Evolutionary conservation across 2,113 vertebrate genomes (phyloP), one percentile per base, ranked within the genome.

Genomic region (Pomatostomus ruficeps): DNA sequence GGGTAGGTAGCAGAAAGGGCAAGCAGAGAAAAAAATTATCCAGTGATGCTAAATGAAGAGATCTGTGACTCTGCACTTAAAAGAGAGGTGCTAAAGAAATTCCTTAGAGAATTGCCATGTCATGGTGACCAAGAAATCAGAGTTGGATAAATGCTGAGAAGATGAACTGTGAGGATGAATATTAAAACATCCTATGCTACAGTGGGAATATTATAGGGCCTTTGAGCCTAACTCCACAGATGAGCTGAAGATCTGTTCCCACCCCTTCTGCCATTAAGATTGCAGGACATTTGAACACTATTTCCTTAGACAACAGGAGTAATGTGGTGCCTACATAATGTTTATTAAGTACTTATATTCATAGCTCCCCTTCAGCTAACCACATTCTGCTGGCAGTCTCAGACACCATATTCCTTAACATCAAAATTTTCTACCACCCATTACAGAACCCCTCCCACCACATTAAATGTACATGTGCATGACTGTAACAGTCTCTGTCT

Each of bases 1-100:
- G 63, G 45, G 79, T 90, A 90, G 75, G 40, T 78, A 93, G 63
- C 68, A 90, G 72, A 93, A 85, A 90, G 75, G 72, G 79, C 82
- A 94, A 88, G 31, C 43, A 74, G 59, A 89, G 48, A 59, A 93
- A 91, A 93, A 93, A 72, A 73, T 29, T 86, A 66, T 70, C 90
- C 61, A 68, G n/a, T 77, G 63, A 86, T 42, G 42, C 7, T 74
- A 79, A 88, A 83, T 7, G 15, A 77, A 88, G n/a, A 71, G 11
- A 83, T 42, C 36, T 54, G 35, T 74, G 72, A 59, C 36, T 66
- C 63, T 77, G 46, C 46, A 73, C 79, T 18, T 80, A 40, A 83
- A 73, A 89, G n/a, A 73, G 29, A 83, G n/a, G 10, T 63, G 35
- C 25, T 88, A 42, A 91, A 54, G 66, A 62, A 89, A 80, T 80